Base-by-base conservation (phyloP, 2,888 invertebrate genomes). In the Tridacna gigas region DNA sequence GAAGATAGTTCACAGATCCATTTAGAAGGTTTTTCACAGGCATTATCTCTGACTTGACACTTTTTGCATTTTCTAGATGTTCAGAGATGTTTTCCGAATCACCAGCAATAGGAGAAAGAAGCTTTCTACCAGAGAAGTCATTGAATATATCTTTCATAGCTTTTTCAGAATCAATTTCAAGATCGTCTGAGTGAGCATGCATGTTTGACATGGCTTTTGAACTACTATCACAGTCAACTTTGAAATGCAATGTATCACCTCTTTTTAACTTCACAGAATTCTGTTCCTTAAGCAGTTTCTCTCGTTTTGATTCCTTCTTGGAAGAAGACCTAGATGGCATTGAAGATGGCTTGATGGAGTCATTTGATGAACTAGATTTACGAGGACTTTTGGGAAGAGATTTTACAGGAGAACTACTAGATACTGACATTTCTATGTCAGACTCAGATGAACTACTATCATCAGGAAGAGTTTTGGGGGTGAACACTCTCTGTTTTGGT, bases 261-360 rank as follows among this genome's bases (percentile, higher is more conserved):
- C 26, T 45, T 87, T 87, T 87, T 84, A 87, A 87, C 61, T 84
- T 87, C 26, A 87, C 84, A 28, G 60, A 61, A 78, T 87, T 84
- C 65, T 84, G 78, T 47, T 83, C 83, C 71, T 83, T 83, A 37
- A 77, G 20, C 15, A 82, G 83, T 79, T 81, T 87, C 18, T 86
- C 84, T 47, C 65, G 73, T 77, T 86, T 83, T 75, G 79, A 75
- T 74, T 84, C 84, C 71, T 79, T 82, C 71, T 77, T 83, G 67
- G 84, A 77, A 79, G 82, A 76, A 51, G 71, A 71, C 71, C 45
- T 48, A 51, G 47, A 47, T 45, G 71, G 71, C 4, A 47, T 26
- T 51, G 51, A 20, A 22, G 71, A 71, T 25, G 56, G 26, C 71
- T 71, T 71, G 22, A 26, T n/a, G 7, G 12, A 51, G n/a, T 71